A percentile compares a stretch with the other conserved stretches of the same genome.
Conservation (phyloP, 37 sponge, comb jelly and placozoan species). For the Chondrosia reniformis region DNA sequence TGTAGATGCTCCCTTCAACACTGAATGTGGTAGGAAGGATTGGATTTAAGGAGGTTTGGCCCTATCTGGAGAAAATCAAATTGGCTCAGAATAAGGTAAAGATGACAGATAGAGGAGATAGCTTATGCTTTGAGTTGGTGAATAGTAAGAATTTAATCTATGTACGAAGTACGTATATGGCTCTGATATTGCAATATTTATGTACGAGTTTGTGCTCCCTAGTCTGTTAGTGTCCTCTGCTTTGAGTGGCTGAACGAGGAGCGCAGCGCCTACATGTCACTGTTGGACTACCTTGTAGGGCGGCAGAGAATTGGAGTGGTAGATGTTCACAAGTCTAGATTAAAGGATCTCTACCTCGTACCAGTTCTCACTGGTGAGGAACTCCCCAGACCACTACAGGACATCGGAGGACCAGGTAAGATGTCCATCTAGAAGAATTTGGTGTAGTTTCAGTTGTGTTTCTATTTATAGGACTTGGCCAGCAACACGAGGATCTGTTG, state of each 20-base stretch:
- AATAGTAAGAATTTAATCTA: no score
- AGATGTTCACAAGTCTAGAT: not conserved
- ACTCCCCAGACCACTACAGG: conserved; percentile 27
- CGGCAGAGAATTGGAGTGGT: conserved; percentile 61
- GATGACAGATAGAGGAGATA: no score
- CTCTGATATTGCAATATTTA: no score
- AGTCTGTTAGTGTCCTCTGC: conserved; percentile 58
- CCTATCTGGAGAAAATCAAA: conserved; percentile 72
- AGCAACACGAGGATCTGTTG: conserved; percentile 17
- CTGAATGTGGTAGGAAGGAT: conserved; percentile 69
- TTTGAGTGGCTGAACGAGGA: conserved; percentile 54
- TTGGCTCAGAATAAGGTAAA: conserved; percentile 45
- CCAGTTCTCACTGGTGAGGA: conserved; percentile 32
- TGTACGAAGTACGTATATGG: no score
- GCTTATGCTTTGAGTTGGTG: no score
- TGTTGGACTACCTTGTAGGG: conserved; percentile 64
- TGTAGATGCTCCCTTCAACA: conserved; percentile 53
- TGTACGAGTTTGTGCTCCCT: not conserved
- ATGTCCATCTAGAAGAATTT: not conserved
- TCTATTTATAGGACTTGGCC: conserved; percentile 25
- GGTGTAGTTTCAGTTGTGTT: not conserved
- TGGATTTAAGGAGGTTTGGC: conserved; percentile 66
- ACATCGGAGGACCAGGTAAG: conserved; percentile 6
- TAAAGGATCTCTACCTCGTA: conserved; percentile 78
- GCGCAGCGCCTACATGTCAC: conserved; percentile 34